Conservation (phyloP, 1,140 invertebrate genomes). For the Eriocheir sinensis region DNA sequence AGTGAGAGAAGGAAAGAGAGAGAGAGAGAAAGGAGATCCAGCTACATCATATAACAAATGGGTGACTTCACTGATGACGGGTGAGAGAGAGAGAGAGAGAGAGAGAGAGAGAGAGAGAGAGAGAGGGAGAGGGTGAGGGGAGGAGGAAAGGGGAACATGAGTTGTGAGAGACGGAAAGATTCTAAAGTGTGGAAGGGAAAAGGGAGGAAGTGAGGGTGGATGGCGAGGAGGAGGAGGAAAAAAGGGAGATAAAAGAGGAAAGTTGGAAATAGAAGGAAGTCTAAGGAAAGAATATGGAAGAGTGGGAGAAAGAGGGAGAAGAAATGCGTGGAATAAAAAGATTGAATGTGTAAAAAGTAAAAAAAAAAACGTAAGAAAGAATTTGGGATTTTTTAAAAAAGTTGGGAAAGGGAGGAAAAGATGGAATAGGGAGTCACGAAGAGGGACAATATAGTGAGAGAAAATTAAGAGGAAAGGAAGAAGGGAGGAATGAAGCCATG, state of each 20-base stretch:
- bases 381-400: too few relatives aligned
- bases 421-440: too few relatives aligned
- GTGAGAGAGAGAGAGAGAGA: background rate
- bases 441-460: too few relatives aligned
- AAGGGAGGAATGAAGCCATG: too few relatives aligned
- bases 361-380: too few relatives aligned
- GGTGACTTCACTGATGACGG: slow-evolving; percentile 10
- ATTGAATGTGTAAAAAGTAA: background rate
- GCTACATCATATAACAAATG: slow-evolving; percentile 25
- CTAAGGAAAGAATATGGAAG: too few relatives aligned
- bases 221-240: background rate
- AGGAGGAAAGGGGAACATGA: background rate
- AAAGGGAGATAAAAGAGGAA: background rate
- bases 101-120: background rate
- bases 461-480: too few relatives aligned
- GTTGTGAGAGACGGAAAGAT: slow-evolving; percentile 28
- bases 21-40: background rate
- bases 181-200: background rate
- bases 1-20: background rate
- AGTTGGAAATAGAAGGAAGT: too few relatives aligned
- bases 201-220: background rate
- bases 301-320: background rate
- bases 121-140: background rate
- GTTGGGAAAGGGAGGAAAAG: background rate
- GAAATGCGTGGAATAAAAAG: background rate